Conservation (phyloP, 2,797 vertebrate genomes). For the Hybognathus amarus region DNA sequence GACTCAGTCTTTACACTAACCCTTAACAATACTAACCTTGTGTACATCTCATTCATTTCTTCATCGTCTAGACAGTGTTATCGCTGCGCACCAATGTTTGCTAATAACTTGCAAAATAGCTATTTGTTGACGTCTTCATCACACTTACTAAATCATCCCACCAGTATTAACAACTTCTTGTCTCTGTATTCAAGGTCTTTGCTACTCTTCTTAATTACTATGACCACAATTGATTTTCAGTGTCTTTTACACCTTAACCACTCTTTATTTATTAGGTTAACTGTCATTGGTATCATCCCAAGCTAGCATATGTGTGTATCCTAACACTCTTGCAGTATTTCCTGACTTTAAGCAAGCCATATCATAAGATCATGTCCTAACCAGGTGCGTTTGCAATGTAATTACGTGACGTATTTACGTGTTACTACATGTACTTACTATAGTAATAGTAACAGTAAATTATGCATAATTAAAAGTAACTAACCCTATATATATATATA, state of each 20-base stretch:
- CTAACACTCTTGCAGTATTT: not conserved
- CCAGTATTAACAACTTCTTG: not conserved
- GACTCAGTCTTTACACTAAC: conserved; percentile 6
- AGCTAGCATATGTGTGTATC: not conserved
- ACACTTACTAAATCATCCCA: conserved; percentile 2
- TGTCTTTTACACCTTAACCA: not conserved
- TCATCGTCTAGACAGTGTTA: conserved; percentile 16
- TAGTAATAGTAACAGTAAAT: not conserved
- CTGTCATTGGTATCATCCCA: not conserved
- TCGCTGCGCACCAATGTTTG: conserved; percentile 10
- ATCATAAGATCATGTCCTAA: conserved; percentile 1
- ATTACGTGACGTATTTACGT: not conserved
- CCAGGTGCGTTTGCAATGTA: not conserved
- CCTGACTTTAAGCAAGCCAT: not conserved
- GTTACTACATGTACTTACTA: not conserved
- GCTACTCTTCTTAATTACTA: conserved; percentile 9
- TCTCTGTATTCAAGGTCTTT: conserved; percentile 17
- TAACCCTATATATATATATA: not conserved
- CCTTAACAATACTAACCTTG: not conserved
- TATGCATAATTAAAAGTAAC: not conserved
- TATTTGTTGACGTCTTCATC: conserved; percentile 21
- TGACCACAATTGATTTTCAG: not conserved
- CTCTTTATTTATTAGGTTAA: not conserved
- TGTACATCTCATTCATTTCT: not conserved
- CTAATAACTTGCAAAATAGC: not conserved